Conservation (phyloP, 2,113 vertebrate species). For the Neogale vison region DNA sequence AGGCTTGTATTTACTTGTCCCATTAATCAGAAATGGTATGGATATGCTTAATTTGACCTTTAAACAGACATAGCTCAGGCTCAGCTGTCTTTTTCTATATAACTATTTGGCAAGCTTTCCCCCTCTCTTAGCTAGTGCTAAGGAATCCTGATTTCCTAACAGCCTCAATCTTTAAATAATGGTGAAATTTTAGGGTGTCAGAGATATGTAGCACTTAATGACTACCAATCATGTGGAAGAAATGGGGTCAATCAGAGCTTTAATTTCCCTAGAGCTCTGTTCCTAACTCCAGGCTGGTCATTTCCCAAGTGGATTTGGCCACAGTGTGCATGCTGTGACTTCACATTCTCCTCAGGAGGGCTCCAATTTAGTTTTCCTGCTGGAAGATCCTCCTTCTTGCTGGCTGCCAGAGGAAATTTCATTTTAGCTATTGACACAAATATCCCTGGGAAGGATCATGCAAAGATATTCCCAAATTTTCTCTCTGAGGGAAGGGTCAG, state of each 20-base stretch:
- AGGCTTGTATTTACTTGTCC: conserved; percentile 48
- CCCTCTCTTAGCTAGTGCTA: background rate
- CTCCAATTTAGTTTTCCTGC: background rate
- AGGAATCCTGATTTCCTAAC: background rate
- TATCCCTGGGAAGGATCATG: background rate
- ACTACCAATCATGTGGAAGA: background rate
- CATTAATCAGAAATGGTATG: background rate
- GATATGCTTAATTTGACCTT: conserved; percentile 62
- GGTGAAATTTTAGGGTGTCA: conserved; percentile 9
- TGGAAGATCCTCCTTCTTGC: background rate
- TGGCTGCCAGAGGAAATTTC: background rate
- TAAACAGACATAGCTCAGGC: background rate
- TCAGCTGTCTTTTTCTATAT: background rate
- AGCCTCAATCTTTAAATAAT: background rate
- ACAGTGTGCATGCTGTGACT: background rate
- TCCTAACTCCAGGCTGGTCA: background rate
- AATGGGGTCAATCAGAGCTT: background rate
- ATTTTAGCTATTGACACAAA: background rate
- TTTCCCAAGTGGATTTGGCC: background rate
- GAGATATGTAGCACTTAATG: background rate
- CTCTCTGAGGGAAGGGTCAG: background rate
- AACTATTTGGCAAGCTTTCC: conserved; percentile 36
- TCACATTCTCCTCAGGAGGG: background rate
- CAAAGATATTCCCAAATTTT: background rate
- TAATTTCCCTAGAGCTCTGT: background rate